Conservation (phyloP, 2,888 invertebrate species). For the Caenorhabditis imperialis region DNA sequence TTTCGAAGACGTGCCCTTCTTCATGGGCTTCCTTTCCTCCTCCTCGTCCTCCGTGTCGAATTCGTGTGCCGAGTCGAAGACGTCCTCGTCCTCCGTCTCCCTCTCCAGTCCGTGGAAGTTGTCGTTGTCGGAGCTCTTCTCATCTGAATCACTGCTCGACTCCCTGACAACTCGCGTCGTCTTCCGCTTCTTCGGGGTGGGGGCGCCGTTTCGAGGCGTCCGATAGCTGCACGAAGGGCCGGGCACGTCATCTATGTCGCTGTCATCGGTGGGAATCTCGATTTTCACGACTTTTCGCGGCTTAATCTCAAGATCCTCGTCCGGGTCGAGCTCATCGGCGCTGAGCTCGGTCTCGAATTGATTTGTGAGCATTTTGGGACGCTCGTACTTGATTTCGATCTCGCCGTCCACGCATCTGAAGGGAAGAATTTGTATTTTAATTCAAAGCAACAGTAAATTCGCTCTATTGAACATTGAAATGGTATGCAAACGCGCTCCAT, state of each 20-base stretch:
- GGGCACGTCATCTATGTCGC: slow-evolving; percentile 17
- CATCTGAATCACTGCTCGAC: slow-evolving; percentile 38
- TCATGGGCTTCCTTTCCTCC: slow-evolving; percentile 14
- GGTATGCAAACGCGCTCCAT: no score
- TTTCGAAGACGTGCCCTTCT: slow-evolving; percentile 1
- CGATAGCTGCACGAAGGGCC: slow-evolving; percentile 29
- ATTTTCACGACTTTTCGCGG: background rate
- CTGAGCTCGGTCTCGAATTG: slow-evolving; percentile 31
- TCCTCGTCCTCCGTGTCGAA: slow-evolving; percentile 20
- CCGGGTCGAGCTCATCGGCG: slow-evolving; percentile 40
- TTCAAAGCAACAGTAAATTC: no score
- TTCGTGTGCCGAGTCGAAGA: slow-evolving; percentile 10
- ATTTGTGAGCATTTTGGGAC: slow-evolving; percentile 15
- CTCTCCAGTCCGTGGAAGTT: slow-evolving; percentile 12
- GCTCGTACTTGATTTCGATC: slow-evolving; percentile 36
- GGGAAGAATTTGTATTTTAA: background rate
- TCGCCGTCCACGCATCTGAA: slow-evolving; percentile 33
- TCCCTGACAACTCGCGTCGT: slow-evolving; percentile 26
- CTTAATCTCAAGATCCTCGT: background rate
- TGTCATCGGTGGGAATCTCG: slow-evolving; percentile 17
- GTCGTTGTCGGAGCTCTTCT: slow-evolving; percentile 23
- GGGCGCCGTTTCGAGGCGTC: background rate
- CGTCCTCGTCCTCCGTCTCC: slow-evolving; percentile 47
- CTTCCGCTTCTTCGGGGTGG: slow-evolving; percentile 18
- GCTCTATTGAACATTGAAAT: background rate